Evolutionary conservation across 2,113 vertebrate genomes (phyloP).

Genomic region (Sinosuthora webbiana): DNA sequence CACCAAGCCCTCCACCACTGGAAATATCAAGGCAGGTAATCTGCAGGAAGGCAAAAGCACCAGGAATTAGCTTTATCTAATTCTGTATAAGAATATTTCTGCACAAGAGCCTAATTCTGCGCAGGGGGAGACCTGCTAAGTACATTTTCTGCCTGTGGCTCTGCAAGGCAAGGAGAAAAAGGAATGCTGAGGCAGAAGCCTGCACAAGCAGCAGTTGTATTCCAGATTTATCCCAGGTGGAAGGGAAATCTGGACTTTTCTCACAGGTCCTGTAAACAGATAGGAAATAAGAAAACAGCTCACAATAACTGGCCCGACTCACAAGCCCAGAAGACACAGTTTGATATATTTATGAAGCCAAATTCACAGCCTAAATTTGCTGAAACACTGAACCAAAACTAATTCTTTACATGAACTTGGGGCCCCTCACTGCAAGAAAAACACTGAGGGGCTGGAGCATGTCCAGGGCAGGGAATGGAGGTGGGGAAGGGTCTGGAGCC

Average conservation of each 20-base stretch:
- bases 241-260: neutral
- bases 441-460: rapidly evolving
- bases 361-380: neutral
- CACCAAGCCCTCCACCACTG: conserved; percentile 76
- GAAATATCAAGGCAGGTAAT: conserved; percentile 78
- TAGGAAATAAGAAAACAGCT: neutral
- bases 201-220: neutral
- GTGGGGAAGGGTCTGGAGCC: neutral
- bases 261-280: neutral
- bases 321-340: neutral
- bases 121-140: neutral
- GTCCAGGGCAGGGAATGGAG: rapidly evolving
- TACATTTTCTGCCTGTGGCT: neutral
- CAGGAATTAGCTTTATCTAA: neutral
- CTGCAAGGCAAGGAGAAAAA: neutral
- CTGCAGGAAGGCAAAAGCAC: conserved; percentile 45
- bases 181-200: neutral
- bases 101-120: neutral
- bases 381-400: neutral
- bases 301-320: neutral
- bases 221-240: neutral
- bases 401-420: neutral
- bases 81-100: neutral
- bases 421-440: neutral
- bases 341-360: neutral